Evolutionary conservation across 2,797 vertebrate species (phyloP), one percentile per base, ranked within the genome.

Genomic region (Gadopsis bispinosus): DNA sequence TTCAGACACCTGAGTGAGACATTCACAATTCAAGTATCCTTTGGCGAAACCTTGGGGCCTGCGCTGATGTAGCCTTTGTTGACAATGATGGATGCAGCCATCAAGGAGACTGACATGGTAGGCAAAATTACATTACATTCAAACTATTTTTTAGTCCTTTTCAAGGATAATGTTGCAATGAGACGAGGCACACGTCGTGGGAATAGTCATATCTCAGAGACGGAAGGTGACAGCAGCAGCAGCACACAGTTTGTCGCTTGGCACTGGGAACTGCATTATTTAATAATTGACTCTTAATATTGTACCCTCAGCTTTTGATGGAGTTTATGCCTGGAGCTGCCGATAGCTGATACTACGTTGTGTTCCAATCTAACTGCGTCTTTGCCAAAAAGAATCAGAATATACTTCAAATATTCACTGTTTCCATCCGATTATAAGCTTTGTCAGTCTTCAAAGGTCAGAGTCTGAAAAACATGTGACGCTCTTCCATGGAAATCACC

Each of bases 51-150:
- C 95, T 94, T 92, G 91, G 90, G 91, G 83, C 81, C 63, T 43
- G 61, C 86, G 61, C 84, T 89, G 94, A 94, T 89, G 92, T 84
- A 87, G 89, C 86, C 75, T 87, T 83, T 81, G 87, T 75, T 95
- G 95, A 95, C 95, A 92, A 83, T 95, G 95, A 96, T 93, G 92
- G 93, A 96, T 95, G 93, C 83, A 88, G 91, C 91, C 83, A 89
- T 95, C 93, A 81, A 60, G 72, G 51, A 74, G 83, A 88, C 89
- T 93, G 92, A 94, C 92, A 79, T 73, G 77, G 56, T 48, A 50
- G 89, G 89, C 92, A 93, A 94, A 95, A 95, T 95, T 93, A 93
- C 86, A 94, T 94, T 93, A 94, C 83, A 91, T 91, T 93, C 86
- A 88, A 90, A 91, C 81, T 73, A 76, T 78, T 87, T 86, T 85